Percentiles rank a stretch among this genome's conserved stretches.
Evolutionary conservation across 2,888 invertebrate genomes (phyloP).

Genomic region (Aquatica leii): DNA sequence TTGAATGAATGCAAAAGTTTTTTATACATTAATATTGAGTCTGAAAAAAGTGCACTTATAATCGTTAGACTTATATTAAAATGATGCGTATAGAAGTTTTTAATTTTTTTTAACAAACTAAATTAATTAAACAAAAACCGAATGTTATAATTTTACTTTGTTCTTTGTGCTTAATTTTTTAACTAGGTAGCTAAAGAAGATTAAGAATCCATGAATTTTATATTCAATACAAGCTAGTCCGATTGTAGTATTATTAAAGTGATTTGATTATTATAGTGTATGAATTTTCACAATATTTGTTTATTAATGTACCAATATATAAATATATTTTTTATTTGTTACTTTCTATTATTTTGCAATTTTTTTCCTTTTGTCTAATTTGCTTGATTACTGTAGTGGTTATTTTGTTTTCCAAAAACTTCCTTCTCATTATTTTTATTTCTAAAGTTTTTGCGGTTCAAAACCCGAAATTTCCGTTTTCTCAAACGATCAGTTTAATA

Average conservation of each 20-base stretch:
- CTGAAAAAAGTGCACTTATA: too few relatives aligned
- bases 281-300: constrained; percentile 15
- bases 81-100: background rate
- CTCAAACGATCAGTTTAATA: too few relatives aligned
- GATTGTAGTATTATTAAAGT: constrained; percentile 43
- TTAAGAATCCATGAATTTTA: constrained; percentile 14
- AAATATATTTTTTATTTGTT: constrained; percentile 12
- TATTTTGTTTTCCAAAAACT: too few relatives aligned
- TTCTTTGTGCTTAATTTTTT: constrained; percentile 11
- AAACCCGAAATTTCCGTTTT: too few relatives aligned
- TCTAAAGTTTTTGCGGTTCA: too few relatives aligned
- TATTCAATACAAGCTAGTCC: constrained; percentile 43
- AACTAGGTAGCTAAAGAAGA: constrained; percentile 13
- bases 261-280: constrained; percentile 14
- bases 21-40: too few relatives aligned
- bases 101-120: too few relatives aligned
- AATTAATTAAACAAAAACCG: too few relatives aligned
- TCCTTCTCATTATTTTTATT: too few relatives aligned
- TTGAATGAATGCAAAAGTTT: too few relatives aligned
- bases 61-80: background rate
- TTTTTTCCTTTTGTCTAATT: constrained; percentile 3
- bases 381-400: too few relatives aligned
- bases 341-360: constrained; percentile 10
- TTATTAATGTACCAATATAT: constrained; percentile 11
- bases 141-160: background rate